Evolutionary conservation across 53 echinoderm and acorn worm species (phyloP).

Genomic region (Hippasteria phrygiana): DNA sequence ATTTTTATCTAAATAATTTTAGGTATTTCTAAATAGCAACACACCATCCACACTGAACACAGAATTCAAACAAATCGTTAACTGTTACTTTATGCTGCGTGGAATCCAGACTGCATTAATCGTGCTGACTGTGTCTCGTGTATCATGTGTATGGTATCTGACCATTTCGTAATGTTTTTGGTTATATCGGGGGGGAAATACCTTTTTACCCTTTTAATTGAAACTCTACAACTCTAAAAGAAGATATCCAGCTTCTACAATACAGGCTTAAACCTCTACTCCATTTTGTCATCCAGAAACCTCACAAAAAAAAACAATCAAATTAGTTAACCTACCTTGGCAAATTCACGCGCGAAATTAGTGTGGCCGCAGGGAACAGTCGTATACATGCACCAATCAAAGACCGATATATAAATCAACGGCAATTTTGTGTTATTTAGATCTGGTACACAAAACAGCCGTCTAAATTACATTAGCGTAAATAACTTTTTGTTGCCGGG

Average conservation of each 20-base stretch:
- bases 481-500: background rate
- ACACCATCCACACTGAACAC: too few species aligned
- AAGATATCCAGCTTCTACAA: background rate
- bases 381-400: too few species aligned
- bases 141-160: background rate
- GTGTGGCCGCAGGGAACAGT: background rate
- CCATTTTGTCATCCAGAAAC: too few species aligned
- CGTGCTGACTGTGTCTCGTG: background rate
- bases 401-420: too few species aligned
- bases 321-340: background rate
- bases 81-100: background rate
- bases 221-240: background rate
- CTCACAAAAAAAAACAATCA: too few species aligned
- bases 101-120: background rate
- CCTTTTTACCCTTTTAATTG: background rate
- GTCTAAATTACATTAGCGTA: too few species aligned
- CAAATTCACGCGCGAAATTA: background rate
- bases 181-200: background rate
- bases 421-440: too few species aligned
- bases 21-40: too few species aligned
- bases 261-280: too few species aligned
- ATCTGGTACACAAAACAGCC: background rate
- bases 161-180: background rate
- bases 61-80: too few species aligned
- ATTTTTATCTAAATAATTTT: too few species aligned